Evolutionary conservation across 92 coral and sea anemone genomes (phyloP).

Genomic region (Bergia sp.): DNA sequence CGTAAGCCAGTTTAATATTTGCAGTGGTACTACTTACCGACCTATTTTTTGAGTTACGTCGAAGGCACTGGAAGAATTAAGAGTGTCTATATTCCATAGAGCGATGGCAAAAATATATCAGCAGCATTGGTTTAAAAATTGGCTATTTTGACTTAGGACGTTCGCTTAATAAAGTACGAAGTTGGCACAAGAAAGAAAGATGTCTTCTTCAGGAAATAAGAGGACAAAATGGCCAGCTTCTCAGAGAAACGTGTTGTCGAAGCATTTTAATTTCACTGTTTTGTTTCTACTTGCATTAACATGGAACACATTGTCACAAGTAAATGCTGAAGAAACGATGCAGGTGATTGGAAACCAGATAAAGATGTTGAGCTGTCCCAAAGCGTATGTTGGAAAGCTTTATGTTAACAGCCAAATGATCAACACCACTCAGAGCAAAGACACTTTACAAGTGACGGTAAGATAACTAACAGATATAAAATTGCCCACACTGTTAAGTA

Average conservation of each 20-base stretch:
- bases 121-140: neutral
- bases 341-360: constrained; percentile 15
- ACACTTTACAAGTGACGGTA: neutral
- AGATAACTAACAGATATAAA: neutral
- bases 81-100: neutral
- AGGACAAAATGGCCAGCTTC: neutral
- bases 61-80: neutral
- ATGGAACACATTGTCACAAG: neutral
- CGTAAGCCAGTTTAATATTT: neutral
- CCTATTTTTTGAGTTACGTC: neutral
- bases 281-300: neutral
- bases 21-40: neutral
- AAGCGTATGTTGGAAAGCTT: constrained; percentile 28
- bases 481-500: neutral
- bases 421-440: neutral
- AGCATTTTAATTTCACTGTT: neutral
- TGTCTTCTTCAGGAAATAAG: neutral
- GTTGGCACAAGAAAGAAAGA: neutral
- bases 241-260: neutral
- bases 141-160: neutral
- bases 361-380: constrained; percentile 6
- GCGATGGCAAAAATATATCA: neutral
- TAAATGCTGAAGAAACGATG: neutral
- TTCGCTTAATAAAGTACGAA: neutral
- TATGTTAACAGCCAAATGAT: neutral